Evolutionary conservation across 2,797 vertebrate species (phyloP).

Genomic region (Urophycis tenuis): DNA sequence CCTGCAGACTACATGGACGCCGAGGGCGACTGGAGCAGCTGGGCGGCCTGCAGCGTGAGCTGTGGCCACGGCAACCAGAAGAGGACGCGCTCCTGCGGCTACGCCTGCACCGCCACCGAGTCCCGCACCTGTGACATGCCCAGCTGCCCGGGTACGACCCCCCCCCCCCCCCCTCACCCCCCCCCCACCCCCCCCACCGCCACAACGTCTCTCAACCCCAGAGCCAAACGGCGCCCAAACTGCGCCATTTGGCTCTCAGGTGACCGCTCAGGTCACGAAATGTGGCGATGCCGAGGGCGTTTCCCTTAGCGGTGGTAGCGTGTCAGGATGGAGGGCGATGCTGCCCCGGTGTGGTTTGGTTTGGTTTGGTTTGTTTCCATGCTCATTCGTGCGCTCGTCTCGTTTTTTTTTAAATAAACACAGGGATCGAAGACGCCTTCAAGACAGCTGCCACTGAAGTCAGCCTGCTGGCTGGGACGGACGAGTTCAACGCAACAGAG

Average conservation of each 20-base stretch:
- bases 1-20: slow-evolving; percentile 82
- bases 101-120: slow-evolving; percentile 90
- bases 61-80: slow-evolving; percentile 90
- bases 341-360: neutral
- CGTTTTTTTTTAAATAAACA: neutral
- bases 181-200: too few relatives aligned
- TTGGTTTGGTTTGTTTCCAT: slow-evolving; percentile 25
- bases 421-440: slow-evolving; percentile 96
- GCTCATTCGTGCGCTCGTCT: slow-evolving; percentile 24
- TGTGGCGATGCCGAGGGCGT: too few relatives aligned
- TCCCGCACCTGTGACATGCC: slow-evolving; percentile 89
- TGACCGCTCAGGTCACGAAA: too few relatives aligned
- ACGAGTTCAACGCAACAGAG: slow-evolving; percentile 94
- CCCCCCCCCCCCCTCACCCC: too few relatives aligned
- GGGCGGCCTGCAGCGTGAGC: slow-evolving; percentile 87
- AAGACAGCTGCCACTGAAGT: slow-evolving; percentile 94
- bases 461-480: slow-evolving; percentile 87
- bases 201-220: too few relatives aligned
- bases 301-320: too few relatives aligned
- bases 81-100: slow-evolving; percentile 87
- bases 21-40: slow-evolving; percentile 90
- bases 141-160: slow-evolving; percentile 87
- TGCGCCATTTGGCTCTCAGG: too few relatives aligned
- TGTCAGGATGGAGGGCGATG: too few relatives aligned
- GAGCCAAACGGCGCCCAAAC: too few relatives aligned